phyloP scores from a whole-genome alignment of 2,113 vertebrate genomes.

The Anarhynchus alexandrinus region DNA sequence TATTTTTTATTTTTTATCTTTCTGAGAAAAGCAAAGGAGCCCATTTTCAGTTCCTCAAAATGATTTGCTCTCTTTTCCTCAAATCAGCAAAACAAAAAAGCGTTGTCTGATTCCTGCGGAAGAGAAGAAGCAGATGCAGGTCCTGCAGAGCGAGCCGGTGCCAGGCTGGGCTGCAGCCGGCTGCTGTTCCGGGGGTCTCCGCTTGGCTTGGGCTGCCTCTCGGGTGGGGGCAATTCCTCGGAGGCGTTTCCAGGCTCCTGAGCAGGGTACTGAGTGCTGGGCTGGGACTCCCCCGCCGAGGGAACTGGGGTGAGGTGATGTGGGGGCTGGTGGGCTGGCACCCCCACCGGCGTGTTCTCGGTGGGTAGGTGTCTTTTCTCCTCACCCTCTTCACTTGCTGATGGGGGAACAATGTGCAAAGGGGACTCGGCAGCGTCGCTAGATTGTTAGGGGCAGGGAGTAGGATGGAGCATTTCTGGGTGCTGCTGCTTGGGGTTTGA shows the following conservation, averaged over 20 bases:
- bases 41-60: background rate
- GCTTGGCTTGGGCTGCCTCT: background rate
- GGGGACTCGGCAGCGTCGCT: fast-evolving
- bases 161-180: background rate
- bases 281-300: no score
- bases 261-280: no score
- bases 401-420: fast-evolving
- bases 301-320: no score
- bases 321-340: no score
- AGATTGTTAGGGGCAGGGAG: background rate
- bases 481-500: background rate
- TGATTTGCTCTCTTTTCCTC: background rate
- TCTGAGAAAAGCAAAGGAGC: conserved; percentile 11
- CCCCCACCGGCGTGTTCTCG: background rate
- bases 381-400: fast-evolving
- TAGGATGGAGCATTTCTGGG: background rate
- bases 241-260: no score
- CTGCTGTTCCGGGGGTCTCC: background rate
- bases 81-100: background rate
- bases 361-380: background rate
- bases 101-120: background rate
- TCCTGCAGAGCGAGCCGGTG: background rate
- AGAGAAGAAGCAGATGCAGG: background rate
- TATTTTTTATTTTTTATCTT: background rate
- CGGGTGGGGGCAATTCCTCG: no score